Percentiles rank a stretch among this genome's conserved stretches.
phyloP scores from a whole-genome alignment of 2,797 vertebrate species.

The Cetoscarus ocellatus region DNA sequence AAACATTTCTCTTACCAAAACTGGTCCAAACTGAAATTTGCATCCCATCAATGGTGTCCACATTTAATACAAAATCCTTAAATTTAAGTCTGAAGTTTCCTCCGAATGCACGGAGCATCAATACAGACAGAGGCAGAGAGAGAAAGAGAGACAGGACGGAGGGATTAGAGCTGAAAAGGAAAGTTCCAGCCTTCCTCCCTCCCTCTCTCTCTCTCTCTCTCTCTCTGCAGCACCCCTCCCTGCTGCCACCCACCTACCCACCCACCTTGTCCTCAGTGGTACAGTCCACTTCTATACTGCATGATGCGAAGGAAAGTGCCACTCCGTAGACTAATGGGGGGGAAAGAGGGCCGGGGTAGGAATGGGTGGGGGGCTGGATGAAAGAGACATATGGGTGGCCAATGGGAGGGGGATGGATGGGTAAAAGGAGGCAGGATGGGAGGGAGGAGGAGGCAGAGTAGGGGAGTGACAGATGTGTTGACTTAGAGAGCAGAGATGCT shows the following conservation, averaged over 20 bases:
- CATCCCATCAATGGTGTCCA: conserved; percentile 16
- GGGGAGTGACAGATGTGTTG: conserved; percentile 70
- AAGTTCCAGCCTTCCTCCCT: conserved; percentile 22
- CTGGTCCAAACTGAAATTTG: conserved; percentile 43
- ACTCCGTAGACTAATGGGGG: conserved; percentile 23
- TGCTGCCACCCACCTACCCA: conserved; percentile 38
- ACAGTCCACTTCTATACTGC: conserved; percentile 42
- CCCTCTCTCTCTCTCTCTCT: conserved; percentile 2
- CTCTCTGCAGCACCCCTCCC: conserved; percentile 59
- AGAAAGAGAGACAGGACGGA: conserved; percentile 30
- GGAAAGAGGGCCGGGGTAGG: background rate
- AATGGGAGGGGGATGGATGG: conserved; percentile 46
- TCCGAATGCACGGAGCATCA: conserved; percentile 44
- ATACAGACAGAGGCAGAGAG: background rate
- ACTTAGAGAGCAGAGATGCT: conserved; percentile 48
- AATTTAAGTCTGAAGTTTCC: conserved; percentile 19
- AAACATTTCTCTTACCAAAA: conserved; percentile 67
- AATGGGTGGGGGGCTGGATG: background rate
- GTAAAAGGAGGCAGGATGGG: conserved; percentile 13
- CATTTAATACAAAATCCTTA: background rate
- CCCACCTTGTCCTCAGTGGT: conserved; percentile 57
- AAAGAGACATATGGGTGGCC: conserved; percentile 62
- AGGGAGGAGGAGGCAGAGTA: conserved; percentile 39
- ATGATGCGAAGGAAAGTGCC: conserved; percentile 32
- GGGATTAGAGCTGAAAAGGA: conserved; percentile 59